Evolutionary conservation across 2,888 invertebrate genomes (phyloP).

Genomic region (Reticulitermes lucifugus): DNA sequence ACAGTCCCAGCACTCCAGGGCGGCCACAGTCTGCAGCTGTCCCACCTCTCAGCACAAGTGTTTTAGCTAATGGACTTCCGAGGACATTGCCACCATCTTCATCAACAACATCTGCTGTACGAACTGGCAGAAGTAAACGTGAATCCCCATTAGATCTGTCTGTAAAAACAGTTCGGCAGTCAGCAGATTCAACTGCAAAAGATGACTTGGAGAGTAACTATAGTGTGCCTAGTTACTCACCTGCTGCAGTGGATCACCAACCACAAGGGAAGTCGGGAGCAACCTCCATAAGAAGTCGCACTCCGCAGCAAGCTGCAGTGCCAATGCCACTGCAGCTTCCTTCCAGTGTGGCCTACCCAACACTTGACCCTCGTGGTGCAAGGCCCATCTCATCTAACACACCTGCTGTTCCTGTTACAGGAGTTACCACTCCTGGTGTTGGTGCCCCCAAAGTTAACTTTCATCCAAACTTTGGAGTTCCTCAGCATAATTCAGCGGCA

Average conservation of each 20-base stretch:
- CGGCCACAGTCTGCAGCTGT: conserved; percentile 27
- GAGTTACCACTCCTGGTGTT: conserved; percentile 58
- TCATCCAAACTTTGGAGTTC: conserved; percentile 77
- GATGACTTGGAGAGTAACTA: conserved; percentile 68
- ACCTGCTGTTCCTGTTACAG: conserved; percentile 50
- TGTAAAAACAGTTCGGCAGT: conserved; percentile 88
- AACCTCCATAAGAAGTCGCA: conserved; percentile 58
- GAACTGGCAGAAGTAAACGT: conserved; percentile 65
- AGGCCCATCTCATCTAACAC: conserved; percentile 39
- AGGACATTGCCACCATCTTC: conserved; percentile 38
- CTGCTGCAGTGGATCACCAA: conserved; percentile 55
- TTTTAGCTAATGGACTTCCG: conserved; percentile 44
- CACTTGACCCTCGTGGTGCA: conserved; percentile 55
- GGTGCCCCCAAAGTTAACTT: conserved; percentile 82
- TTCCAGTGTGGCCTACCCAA: conserved; percentile 56
- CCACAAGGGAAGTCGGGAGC: conserved; percentile 60
- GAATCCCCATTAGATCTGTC: conserved; percentile 89
- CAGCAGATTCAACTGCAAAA: conserved; percentile 87
- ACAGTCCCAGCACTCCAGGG: conserved; percentile 6
- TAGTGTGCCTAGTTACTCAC: conserved; percentile 46
- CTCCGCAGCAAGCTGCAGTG: conserved; percentile 46
- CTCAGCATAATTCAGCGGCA: conserved; percentile 41
- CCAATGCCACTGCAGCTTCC: conserved; percentile 56
- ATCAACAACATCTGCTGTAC: conserved; percentile 30
- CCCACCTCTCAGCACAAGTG: neutral